A percentile compares a stretch with the other conserved stretches of the same genome.
Conservation (phyloP, 2,797 vertebrate genomes). For the Pseudomugil tenellus region DNA sequence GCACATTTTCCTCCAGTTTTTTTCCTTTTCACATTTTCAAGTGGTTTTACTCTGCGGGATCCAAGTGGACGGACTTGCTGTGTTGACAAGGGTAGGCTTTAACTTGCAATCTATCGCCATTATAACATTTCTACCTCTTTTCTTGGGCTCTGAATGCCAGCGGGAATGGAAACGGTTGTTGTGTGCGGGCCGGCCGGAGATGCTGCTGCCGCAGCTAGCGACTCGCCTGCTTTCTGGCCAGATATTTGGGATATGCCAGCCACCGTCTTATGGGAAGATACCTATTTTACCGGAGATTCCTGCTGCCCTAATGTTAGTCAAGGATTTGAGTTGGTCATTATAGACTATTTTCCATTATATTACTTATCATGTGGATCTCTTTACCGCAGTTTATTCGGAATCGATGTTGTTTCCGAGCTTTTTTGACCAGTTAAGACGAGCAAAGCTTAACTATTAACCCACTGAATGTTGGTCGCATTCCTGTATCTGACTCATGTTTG, state of each 20-base stretch:
- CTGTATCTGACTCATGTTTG: constrained; percentile 58
- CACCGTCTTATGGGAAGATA: constrained; percentile 37
- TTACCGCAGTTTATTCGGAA: background rate
- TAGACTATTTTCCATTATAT: background rate
- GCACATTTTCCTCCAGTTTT: constrained; percentile 61
- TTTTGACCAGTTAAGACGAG: constrained; percentile 36
- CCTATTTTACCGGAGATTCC: constrained; percentile 2
- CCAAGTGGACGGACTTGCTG: constrained; percentile 74
- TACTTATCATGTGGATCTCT: background rate
- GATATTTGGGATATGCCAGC: constrained; percentile 47
- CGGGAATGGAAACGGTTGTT: constrained; percentile 55
- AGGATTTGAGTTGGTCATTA: background rate
- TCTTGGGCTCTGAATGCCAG: constrained; percentile 37
- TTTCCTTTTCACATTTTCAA: constrained; percentile 51
- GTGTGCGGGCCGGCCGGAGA: constrained; percentile 62
- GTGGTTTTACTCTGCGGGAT: constrained; percentile 66
- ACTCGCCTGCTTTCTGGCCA: constrained; percentile 59
- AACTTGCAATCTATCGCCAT: constrained; percentile 46
- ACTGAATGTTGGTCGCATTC: constrained; percentile 50
- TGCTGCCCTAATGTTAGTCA: background rate
- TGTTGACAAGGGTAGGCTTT: constrained; percentile 80
- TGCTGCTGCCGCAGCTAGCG: constrained; percentile 45
- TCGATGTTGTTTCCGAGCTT: background rate
- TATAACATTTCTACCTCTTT: constrained; percentile 34
- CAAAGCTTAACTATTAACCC: constrained; percentile 34